These are phyloP conservation scores for Drosophila pruinosa DNA, from an alignment of 1,140 invertebrate species.

Conservation along the genomic window DNA sequence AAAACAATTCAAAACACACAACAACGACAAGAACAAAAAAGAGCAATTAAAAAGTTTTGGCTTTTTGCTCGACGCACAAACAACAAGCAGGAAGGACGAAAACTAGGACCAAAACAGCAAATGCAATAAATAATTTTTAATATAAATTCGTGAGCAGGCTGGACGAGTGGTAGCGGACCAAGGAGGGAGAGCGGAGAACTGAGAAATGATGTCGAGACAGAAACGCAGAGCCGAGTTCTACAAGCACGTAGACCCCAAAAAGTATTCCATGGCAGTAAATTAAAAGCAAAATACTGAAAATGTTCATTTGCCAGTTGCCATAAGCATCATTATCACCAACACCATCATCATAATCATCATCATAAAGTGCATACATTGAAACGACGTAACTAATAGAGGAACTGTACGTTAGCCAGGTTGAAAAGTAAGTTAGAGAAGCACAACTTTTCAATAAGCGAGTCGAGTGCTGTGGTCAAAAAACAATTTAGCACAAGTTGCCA, in stretches of 20 bases:
- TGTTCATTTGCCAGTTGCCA: slow-evolving; percentile 57
- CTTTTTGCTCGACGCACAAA: slow-evolving; percentile 45
- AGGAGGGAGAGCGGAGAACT: too few species aligned
- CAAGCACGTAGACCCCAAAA: slow-evolving; percentile 54
- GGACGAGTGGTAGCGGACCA: slow-evolving; percentile 34
- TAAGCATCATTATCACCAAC: slow-evolving; percentile 8
- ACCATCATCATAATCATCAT: slow-evolving; percentile 37
- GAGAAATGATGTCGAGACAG: neutral
- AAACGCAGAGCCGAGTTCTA: neutral
- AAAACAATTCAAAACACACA: slow-evolving; percentile 49
- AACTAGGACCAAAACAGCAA: slow-evolving; percentile 31
- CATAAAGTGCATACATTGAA: slow-evolving; percentile 52
- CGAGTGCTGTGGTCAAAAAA: slow-evolving; percentile 48
- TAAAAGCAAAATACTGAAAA: slow-evolving; percentile 64
- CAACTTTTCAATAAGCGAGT: slow-evolving; percentile 74
- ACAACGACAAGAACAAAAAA: slow-evolving; percentile 49
- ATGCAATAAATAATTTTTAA: slow-evolving; percentile 78
- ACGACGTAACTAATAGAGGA: slow-evolving; percentile 54
- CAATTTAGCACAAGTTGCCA: slow-evolving; percentile 49
- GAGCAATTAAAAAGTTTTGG: slow-evolving; percentile 67
- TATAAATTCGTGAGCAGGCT: slow-evolving; percentile 70
- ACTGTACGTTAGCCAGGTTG: slow-evolving; percentile 38
- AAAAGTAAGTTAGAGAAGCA: too few species aligned
- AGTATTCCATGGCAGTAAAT: slow-evolving; percentile 61
- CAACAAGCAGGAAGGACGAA: neutral